Evolutionary conservation across 2,888 invertebrate genomes (phyloP), one percentile per base, ranked within the genome.

Genomic region (Caenorhabditis virilis): DNA sequence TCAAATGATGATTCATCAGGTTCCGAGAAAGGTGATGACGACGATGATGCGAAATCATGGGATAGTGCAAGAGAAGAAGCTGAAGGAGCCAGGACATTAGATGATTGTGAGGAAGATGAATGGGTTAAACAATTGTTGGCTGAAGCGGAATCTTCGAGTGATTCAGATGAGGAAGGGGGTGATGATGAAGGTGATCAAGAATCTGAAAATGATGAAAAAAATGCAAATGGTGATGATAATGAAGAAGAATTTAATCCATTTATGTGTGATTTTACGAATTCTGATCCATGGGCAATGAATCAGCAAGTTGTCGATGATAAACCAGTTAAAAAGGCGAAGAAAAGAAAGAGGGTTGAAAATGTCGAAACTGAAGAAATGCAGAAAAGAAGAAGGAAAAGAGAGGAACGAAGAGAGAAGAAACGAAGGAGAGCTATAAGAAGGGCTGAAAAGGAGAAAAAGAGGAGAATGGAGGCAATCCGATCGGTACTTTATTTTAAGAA

Each of bases 171-270:
- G 9, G 73, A 49, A 41, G 70, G 46, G 70, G 59, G 63, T 63
- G 69, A 43, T 64, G 74, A 63, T 50, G 33, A 47, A 33, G 56
- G 53, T 7, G 69, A 69, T 22, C 69, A 62, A 9, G 35, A 51
- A 35, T 53, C 27, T 25, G 47, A 57, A 6, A 53, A 59, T 20
- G 63, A 67, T 13, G 61, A 56, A 27, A 56, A 38, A 36, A 49
- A 36, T 45, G 49, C n/a, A 35, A 46, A 11, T 18, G 39, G n/a
- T n/a, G 58, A 63, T 11, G 51, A 54, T n/a, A 39, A 26, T 9
- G 78, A 77, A 41, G 90, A 90, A 60, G 93, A 92, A 85, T 92
- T 92, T 84, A 94, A 95, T 87, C 94, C 93, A n/a, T 92, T 91
- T 82, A 90, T 90, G 83, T 90, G 89, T 48, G 92, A 85, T 26